Conservation (phyloP, 2,797 vertebrate genomes). For the Rhincodon typus region DNA sequence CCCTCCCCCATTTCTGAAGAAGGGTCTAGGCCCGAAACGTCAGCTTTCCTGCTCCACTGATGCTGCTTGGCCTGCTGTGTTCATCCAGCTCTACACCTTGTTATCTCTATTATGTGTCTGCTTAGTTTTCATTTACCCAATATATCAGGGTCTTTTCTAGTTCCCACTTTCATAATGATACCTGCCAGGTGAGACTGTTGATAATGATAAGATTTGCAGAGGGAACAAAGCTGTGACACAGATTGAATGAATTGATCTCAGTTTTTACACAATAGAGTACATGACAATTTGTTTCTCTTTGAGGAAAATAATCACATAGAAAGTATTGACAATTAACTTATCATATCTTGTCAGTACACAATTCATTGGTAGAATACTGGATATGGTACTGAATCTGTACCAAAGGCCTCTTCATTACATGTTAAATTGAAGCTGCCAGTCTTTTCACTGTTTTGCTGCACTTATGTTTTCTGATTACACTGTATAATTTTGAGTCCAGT, state of each 20-base stretch:
- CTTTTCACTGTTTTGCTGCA: not conserved
- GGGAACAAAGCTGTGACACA: not conserved
- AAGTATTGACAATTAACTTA: not conserved
- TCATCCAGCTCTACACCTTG: too few species aligned
- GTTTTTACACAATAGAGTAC: not conserved
- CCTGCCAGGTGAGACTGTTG: not conserved
- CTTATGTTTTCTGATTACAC: not conserved
- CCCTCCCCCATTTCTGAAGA: too few species aligned
- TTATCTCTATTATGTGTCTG: too few species aligned
- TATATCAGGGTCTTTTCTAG: not conserved
- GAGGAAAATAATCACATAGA: not conserved
- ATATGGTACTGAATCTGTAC: not conserved
- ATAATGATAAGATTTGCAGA: not conserved
- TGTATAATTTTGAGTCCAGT: not conserved
- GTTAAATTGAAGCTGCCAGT: not conserved
- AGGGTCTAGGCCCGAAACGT: too few species aligned
- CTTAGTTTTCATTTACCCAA: not conserved
- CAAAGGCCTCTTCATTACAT: not conserved
- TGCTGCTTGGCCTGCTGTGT: too few species aligned
- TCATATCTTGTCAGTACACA: not conserved
- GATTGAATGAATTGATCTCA: not conserved
- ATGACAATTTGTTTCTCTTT: not conserved
- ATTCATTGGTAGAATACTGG: not conserved
- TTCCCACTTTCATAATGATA: not conserved
- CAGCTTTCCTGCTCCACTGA: too few species aligned